These are phyloP conservation scores for Drosophila serrata DNA, from an alignment of 1,140 invertebrate genomes.

Conservation along the genomic window DNA sequence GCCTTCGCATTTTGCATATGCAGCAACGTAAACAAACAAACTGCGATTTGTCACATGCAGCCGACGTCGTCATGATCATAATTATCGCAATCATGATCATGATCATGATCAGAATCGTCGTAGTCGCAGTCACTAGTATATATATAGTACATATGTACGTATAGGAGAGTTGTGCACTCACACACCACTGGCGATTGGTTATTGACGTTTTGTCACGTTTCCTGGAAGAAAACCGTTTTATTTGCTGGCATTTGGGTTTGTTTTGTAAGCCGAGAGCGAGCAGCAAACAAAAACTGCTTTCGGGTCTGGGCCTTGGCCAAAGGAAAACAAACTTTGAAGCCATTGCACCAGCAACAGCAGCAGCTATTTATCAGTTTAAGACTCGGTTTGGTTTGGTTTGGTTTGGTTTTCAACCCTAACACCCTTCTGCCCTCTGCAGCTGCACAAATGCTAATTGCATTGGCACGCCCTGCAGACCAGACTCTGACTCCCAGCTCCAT, in stretches of 20 bases:
- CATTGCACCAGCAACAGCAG: constrained; percentile 31
- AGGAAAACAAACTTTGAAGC: constrained; percentile 69
- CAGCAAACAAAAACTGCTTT: constrained; percentile 77
- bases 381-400: constrained; percentile 10
- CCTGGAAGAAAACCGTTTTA: constrained; percentile 82
- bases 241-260: constrained; percentile 75
- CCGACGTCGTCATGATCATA: constrained; percentile 40
- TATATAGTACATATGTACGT: not conserved
- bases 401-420: constrained; percentile 5
- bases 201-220: constrained; percentile 84
- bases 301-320: constrained; percentile 63
- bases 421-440: constrained; percentile 5
- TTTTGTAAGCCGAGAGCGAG: constrained; percentile 76
- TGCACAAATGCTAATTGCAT: constrained; percentile 75
- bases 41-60: constrained; percentile 71
- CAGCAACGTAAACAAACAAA: constrained; percentile 51
- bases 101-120: constrained; percentile 35
- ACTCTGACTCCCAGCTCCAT: constrained; percentile 16
- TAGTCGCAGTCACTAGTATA: constrained; percentile 50
- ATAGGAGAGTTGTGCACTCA: not conserved
- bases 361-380: constrained; percentile 51
- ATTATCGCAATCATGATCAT: constrained; percentile 8
- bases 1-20: constrained; percentile 34
- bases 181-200: constrained; percentile 32
- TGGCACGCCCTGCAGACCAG: constrained; percentile 62